Percentiles rank a stretch among this genome's conserved stretches.
phyloP scores from a whole-genome alignment of 2,113 vertebrate genomes.

The Coracopsis vasa region DNA sequence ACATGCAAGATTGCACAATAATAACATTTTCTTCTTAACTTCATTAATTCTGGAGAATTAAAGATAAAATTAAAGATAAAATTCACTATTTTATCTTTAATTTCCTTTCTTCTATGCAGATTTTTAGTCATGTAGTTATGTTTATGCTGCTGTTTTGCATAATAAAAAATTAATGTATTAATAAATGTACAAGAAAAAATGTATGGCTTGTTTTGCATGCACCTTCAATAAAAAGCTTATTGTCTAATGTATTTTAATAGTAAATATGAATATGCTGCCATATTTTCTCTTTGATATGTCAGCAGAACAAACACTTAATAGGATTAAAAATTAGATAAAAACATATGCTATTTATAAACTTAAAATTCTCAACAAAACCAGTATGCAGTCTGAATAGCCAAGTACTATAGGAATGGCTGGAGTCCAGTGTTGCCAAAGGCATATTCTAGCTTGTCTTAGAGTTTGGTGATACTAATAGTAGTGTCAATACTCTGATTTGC shows the following conservation, averaged over 20 bases:
- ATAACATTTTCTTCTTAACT: neutral
- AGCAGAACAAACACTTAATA: neutral
- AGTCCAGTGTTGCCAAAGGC: neutral
- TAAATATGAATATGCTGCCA: neutral
- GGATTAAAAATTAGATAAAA: neutral
- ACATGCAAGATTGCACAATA: neutral
- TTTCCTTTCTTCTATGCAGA: neutral
- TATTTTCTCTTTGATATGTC: neutral
- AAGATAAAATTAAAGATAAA: too few species aligned
- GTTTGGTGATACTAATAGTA: neutral
- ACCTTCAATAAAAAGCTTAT: neutral
- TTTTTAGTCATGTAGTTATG: neutral
- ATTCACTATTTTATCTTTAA: neutral
- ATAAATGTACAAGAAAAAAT: neutral
- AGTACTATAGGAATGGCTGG: neutral
- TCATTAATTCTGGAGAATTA: neutral
- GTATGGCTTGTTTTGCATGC: neutral
- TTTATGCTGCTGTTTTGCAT: neutral
- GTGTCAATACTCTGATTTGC: neutral
- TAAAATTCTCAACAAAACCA: neutral
- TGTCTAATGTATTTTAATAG: neutral
- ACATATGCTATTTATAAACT: neutral
- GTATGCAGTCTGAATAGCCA: neutral
- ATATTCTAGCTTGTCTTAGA: neutral
- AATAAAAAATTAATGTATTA: neutral